Base-by-base conservation (phyloP, 92 coral and sea anemone genomes). In the Epizoanthus rinbou region DNA sequence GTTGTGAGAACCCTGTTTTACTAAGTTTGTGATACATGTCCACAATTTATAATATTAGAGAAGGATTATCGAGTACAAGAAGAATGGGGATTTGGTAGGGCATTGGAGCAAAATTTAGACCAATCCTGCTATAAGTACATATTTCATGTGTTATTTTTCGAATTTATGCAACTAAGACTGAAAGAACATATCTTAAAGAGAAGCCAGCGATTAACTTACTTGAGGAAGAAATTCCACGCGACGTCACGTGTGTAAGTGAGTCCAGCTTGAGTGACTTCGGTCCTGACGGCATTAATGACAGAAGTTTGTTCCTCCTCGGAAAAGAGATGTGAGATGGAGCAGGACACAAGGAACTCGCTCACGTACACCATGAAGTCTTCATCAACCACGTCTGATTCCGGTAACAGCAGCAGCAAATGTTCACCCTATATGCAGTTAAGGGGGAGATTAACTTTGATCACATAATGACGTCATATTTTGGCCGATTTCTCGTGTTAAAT, bases 201-300 rank as follows among this genome's bases (percentile, higher is more conserved):
- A 69, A 21, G 50, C 16, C 45, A 31, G 23, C 31, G 53, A 33
- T 11, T 21, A 24, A 69, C 98, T 80, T 86, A 96, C 99, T 92
- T 94, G 82, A 96, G 92, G 83, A 96, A 94, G 93, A 96, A 96
- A 75, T 89, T 91, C 99, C 99, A 97, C 17, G 99, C 99, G 13
- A 97, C 99, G 86, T 97, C 99, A 66, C 94, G 89, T 50, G 99
- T 94, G 89, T 97, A 97, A 1, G 99, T 91, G 52, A 97, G 90
- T n/a, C 99, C 99, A 35, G 99, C 99, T 76, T 97, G 99, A 0
- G 99, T 97, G 89, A 97, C 99, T 72, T 97, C 99, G 24, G 99
- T 89, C 35, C 99, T 85, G 22, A 97, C 99, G 9, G 99, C 97
- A 80, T 97, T 97, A 88, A 97, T 97, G 13, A 94, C 98, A 18